Conservation (phyloP, 1,140 invertebrate species). For the Dendroctonus valens region DNA sequence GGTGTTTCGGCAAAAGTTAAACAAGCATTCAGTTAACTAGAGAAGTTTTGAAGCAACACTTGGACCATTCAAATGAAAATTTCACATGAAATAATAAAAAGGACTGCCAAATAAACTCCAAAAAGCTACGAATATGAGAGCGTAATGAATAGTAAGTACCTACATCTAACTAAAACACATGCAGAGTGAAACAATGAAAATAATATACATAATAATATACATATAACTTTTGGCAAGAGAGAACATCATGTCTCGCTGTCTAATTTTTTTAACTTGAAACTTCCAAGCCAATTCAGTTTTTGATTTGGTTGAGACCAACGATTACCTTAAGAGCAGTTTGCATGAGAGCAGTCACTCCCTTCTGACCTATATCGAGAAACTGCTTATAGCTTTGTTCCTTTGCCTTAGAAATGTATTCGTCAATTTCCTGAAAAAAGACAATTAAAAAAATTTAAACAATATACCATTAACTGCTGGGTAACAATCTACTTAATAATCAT, state of each 20-base stretch:
- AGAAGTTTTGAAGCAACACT: not conserved
- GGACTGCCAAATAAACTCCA: conserved; percentile 24
- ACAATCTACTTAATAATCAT: too few relatives aligned
- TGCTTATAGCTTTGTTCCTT: conserved; percentile 90
- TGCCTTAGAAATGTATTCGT: conserved; percentile 87
- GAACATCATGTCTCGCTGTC: too few relatives aligned
- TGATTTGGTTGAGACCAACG: conserved; percentile 38
- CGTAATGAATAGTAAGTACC: too few relatives aligned
- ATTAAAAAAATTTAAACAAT: too few relatives aligned
- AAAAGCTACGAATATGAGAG: conserved; percentile 6
- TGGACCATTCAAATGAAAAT: too few relatives aligned
- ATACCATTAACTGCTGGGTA: too few relatives aligned
- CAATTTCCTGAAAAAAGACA: conserved; percentile 74
- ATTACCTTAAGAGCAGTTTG: conserved; percentile 91
- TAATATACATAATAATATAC: too few relatives aligned
- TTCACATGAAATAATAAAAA: conserved; percentile 9
- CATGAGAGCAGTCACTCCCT: conserved; percentile 87
- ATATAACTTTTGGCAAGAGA: too few relatives aligned
- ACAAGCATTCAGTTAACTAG: not conserved
- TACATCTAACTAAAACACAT: too few relatives aligned
- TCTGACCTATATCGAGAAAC: conserved; percentile 81
- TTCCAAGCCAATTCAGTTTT: not conserved
- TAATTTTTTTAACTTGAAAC: too few relatives aligned
- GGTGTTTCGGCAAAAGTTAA: too few relatives aligned
- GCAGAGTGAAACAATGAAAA: too few relatives aligned